Percentiles rank a stretch among this genome's conserved stretches.
phyloP scores from a whole-genome alignment of 2,113 vertebrate genomes.

The Myrmophylax atrothorax region DNA sequence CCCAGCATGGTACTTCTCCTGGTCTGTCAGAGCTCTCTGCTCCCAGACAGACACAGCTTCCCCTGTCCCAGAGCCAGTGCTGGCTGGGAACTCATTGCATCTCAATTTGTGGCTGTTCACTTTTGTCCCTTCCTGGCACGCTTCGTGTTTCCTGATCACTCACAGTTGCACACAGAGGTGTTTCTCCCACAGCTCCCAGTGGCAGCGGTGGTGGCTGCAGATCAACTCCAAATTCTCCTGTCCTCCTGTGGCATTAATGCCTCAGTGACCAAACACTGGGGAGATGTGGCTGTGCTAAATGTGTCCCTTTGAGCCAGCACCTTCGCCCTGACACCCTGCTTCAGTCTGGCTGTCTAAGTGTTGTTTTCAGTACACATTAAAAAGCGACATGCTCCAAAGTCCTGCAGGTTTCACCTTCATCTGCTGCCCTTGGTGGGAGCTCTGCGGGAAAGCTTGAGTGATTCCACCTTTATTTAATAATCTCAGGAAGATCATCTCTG shows the following conservation, averaged over 20 bases:
- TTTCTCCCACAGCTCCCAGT: neutral
- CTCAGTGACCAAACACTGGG: neutral
- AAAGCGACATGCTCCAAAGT: neutral
- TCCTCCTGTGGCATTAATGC: constrained; percentile 5
- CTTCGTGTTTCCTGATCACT: neutral
- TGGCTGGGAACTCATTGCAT: neutral
- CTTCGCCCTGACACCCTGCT: neutral
- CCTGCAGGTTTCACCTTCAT: constrained; percentile 1
- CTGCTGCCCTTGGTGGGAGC: constrained; percentile 12
- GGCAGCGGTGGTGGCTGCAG: neutral
- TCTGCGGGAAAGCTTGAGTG: neutral
- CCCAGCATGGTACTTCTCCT: neutral
- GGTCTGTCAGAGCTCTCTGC: neutral
- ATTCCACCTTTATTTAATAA: constrained; percentile 11
- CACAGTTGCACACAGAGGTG: rapidly evolving
- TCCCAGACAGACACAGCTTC: too few relatives aligned
- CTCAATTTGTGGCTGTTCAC: rapidly evolving
- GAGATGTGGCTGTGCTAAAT: neutral
- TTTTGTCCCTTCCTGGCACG: neutral
- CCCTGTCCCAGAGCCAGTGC: neutral
- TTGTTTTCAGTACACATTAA: constrained; percentile 24
- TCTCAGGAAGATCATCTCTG: neutral
- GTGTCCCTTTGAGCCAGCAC: constrained; percentile 46
- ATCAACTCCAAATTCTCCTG: neutral
- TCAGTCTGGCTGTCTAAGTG: constrained; percentile 13